Conservation (phyloP, 1,140 invertebrate species). For the Cotesia glomerata region DNA sequence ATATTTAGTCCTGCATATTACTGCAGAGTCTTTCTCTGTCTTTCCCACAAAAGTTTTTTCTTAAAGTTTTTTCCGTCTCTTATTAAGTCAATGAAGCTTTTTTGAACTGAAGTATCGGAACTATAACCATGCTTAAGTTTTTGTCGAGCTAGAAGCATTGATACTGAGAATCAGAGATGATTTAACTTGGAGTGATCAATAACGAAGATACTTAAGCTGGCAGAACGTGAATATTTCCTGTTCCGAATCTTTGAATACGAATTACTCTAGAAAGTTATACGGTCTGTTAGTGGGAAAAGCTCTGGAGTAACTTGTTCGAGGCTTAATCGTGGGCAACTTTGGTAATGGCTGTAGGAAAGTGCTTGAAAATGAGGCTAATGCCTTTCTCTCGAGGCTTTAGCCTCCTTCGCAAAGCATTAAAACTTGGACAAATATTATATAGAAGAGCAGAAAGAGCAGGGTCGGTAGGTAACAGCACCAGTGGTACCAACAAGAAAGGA, state of each 20-base stretch:
- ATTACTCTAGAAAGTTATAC: constrained; percentile 16
- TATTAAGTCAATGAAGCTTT: background rate
- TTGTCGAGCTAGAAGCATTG: background rate
- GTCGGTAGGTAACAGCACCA: background rate
- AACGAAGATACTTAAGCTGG: background rate
- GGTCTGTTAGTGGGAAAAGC: constrained; percentile 33
- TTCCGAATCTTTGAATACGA: constrained; percentile 26
- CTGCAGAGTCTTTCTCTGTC: constrained; percentile 26
- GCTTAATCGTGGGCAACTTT: constrained; percentile 52
- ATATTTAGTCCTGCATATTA: constrained; percentile 41
- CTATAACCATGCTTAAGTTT: constrained; percentile 45
- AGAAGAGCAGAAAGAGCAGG: constrained; percentile 3
- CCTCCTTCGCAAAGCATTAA: constrained; percentile 40
- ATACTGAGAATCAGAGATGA: no score
- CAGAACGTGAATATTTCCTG: background rate
- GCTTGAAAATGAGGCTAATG: constrained; percentile 51
- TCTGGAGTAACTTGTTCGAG: constrained; percentile 50
- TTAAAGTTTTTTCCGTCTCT: background rate
- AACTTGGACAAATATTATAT: constrained; percentile 45
- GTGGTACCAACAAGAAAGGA: constrained; percentile 3
- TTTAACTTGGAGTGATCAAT: background rate
- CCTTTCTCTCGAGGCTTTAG: constrained; percentile 39
- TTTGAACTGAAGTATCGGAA: constrained; percentile 30
- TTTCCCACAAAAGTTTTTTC: constrained; percentile 16
- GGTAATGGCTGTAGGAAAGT: constrained; percentile 51